Evolutionary conservation across 1,140 invertebrate genomes (phyloP).

Genomic region (Apolygus lucorum): DNA sequence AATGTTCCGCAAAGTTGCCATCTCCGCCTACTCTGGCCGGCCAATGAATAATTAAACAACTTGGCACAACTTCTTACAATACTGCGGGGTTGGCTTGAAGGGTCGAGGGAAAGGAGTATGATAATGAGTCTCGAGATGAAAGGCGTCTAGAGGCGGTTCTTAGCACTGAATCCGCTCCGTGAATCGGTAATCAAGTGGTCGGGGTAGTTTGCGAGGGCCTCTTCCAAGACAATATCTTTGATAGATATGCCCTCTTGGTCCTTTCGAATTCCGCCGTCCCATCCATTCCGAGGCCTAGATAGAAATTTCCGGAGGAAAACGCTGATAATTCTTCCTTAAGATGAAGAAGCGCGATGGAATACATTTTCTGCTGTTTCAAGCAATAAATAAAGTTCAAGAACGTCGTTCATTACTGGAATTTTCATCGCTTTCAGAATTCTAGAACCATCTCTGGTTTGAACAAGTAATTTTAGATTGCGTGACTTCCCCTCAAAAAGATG

Average conservation of each 20-base stretch:
- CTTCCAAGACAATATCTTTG: not conserved
- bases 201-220: not conserved
- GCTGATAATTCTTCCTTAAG: no score
- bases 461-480: no score
- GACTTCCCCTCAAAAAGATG: no score
- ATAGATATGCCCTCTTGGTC: not conserved
- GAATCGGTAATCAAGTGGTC: not conserved
- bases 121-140: not conserved
- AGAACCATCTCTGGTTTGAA: no score
- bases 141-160: not conserved
- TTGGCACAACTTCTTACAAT: not conserved
- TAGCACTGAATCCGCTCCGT: not conserved
- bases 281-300: no score
- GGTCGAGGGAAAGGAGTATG: not conserved
- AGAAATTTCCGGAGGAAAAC: no score
- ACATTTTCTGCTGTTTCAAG: no score
- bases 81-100: not conserved
- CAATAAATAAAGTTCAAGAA: no score
- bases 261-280: no score
- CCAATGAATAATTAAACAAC: not conserved
- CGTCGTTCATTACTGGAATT: no score
- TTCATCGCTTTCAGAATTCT: no score
- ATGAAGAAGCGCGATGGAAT: no score
- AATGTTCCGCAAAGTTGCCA: not conserved
- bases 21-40: not conserved